These are phyloP conservation scores for Furnarius figulus DNA, from an alignment of 2,113 vertebrate species.

Conservation along the genomic window DNA sequence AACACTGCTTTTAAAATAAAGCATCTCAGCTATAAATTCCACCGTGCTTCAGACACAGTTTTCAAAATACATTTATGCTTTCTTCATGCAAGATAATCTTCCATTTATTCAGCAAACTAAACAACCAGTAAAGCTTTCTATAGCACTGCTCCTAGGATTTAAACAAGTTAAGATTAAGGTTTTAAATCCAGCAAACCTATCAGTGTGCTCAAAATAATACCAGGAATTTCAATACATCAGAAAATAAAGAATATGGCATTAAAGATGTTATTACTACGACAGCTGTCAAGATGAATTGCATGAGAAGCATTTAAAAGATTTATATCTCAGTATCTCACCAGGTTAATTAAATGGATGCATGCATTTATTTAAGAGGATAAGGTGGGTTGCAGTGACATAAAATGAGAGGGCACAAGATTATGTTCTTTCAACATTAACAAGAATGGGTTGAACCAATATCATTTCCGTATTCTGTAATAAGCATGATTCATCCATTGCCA, in stretches of 20 bases:
- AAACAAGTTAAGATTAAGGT: constrained; percentile 57
- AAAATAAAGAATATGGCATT: constrained; percentile 59
- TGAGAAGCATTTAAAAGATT: constrained; percentile 55
- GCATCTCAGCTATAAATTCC: neutral
- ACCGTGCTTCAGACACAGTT: neutral
- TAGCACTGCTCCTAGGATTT: constrained; percentile 14
- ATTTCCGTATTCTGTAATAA: constrained; percentile 52
- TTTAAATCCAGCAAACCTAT: constrained; percentile 55
- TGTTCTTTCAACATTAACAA: constrained; percentile 21
- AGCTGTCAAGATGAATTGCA: constrained; percentile 62
- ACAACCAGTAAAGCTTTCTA: neutral
- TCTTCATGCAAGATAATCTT: constrained; percentile 32
- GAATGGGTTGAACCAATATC: neutral
- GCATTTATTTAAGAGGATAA: constrained; percentile 50
- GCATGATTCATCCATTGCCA: constrained; percentile 52
- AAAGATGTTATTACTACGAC: constrained; percentile 44
- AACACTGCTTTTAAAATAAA: neutral
- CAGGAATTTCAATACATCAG: constrained; percentile 64
- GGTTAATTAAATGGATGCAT: constrained; percentile 65
- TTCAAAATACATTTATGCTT: constrained; percentile 4
- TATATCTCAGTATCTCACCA: constrained; percentile 44
- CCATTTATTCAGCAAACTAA: constrained; percentile 23
- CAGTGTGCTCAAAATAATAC: constrained; percentile 41
- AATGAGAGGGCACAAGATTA: constrained; percentile 44
- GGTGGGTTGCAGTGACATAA: constrained; percentile 30